Evolutionary conservation across 2,113 vertebrate species (phyloP), one percentile per base, ranked within the genome.

Genomic region (Heteronetta atricapilla): DNA sequence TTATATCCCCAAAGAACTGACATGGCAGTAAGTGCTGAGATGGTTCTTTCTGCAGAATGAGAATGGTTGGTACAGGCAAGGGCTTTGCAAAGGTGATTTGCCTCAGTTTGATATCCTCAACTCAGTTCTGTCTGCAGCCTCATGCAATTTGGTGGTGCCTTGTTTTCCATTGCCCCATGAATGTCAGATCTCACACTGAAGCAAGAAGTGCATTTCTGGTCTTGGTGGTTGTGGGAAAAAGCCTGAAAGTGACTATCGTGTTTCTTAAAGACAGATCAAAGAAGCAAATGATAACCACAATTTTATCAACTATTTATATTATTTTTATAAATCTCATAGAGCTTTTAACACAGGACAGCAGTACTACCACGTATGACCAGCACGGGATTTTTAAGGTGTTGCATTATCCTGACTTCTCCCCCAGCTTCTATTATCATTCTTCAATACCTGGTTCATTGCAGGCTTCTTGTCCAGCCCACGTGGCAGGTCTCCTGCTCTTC

Each of bases 301-400:
- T 68, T 89, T 68, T 72, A 68, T 2, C 68, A 6, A 50, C 60
- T 72, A 53, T 62, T 66, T 88, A 5, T 11, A 34, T 9, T 22
- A 4, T 26, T 63, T 75, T 66, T 53, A n/a, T 56, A 82, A 76
- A 82, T 85, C 38, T 60, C 33, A 18, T 21, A 44, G 21, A 60
- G 6, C 40, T 28, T 70, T 76, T 55, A 66, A 50, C 31, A 34
- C 19, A 22, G 63, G 83, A 80, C 19, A 29, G 15, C 38, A 78
- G 66, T 0, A 0, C 26, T 42, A 62, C 31, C 8, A 3, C 7
- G 3, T 66, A 50, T 13, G 46, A 77, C 14, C 26, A 64, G 29
- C 55, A 77, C 5, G 4, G 22, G 8, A 66, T 53, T 84, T 88
- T 23, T 59, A 38, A 88, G 64, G 59, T 53, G 56, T 26, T 53